Conservation (phyloP, 2,113 vertebrate genomes). For the Paramormyrops kingsleyae region DNA sequence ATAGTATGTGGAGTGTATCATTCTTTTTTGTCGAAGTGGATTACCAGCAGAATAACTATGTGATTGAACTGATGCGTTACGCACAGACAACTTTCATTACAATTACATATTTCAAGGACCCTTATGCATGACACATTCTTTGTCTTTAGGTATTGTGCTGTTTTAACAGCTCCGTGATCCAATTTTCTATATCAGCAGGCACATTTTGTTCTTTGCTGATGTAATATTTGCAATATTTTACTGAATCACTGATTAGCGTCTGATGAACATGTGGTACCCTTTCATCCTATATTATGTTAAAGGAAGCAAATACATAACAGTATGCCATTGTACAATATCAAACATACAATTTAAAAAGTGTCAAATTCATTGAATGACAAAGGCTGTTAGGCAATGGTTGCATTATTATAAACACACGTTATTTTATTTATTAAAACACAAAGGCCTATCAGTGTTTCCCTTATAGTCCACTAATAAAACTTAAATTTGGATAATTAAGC, state of each 20-base stretch:
- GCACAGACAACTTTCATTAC: not conserved
- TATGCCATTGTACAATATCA: not conserved
- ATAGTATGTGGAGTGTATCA: not conserved
- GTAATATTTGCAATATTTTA: not conserved
- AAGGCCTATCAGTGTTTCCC: not conserved
- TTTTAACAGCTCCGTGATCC: not conserved
- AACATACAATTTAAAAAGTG: not conserved
- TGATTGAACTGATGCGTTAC: not conserved
- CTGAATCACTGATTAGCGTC: not conserved
- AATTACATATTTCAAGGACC: not conserved
- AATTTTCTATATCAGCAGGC: not conserved
- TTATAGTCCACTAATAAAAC: not conserved
- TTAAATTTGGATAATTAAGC: not conserved
- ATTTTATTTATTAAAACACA: not conserved
- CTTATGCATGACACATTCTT: not conserved
- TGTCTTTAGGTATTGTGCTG: not conserved
- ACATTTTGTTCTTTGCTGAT: slow-evolving; percentile 13
- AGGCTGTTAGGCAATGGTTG: not conserved
- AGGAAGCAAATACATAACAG: not conserved
- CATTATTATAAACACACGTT: not conserved
- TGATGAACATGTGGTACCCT: not conserved
- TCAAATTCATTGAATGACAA: not conserved
- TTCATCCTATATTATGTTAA: not conserved
- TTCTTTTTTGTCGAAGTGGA: not conserved
- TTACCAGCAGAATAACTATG: not conserved